Evolutionary conservation across 2,797 vertebrate genomes (phyloP).

Genomic region (Crypturellus tataupa): DNA sequence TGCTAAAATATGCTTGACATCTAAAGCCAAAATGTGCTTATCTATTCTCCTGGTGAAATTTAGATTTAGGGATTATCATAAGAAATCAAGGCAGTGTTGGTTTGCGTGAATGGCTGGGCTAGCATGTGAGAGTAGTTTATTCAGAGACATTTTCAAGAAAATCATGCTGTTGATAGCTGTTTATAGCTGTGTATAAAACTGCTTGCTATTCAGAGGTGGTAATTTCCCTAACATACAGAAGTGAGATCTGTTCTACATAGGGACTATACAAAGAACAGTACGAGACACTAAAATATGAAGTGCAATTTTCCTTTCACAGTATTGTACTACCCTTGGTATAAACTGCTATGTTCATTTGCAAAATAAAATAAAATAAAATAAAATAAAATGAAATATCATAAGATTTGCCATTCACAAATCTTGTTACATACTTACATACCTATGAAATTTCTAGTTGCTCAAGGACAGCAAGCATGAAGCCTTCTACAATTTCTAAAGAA

Average conservation of each 20-base stretch:
- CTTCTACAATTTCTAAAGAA: background rate
- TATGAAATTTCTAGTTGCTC: background rate
- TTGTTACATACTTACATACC: background rate
- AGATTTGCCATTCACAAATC: background rate
- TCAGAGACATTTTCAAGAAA: background rate
- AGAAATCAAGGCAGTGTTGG: background rate
- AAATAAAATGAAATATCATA: no score
- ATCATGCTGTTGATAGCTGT: fast-evolving
- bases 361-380: no score
- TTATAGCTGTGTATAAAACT: fast-evolving
- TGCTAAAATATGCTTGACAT: background rate
- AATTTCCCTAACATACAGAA: fast-evolving
- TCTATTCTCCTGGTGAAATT: background rate
- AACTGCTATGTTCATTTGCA: background rate
- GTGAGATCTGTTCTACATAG: background rate
- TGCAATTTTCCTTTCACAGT: background rate
- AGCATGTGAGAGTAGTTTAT: background rate
- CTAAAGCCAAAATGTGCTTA: background rate
- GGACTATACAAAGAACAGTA: background rate
- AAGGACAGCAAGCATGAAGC: background rate
- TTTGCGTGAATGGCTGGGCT: background rate
- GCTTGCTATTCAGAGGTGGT: background rate
- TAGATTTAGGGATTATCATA: background rate
- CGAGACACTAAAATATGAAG: fast-evolving
- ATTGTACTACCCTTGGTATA: background rate